Evolutionary conservation across 2,888 invertebrate genomes (phyloP).

Genomic region (Eumacrocentrus americanus): DNA sequence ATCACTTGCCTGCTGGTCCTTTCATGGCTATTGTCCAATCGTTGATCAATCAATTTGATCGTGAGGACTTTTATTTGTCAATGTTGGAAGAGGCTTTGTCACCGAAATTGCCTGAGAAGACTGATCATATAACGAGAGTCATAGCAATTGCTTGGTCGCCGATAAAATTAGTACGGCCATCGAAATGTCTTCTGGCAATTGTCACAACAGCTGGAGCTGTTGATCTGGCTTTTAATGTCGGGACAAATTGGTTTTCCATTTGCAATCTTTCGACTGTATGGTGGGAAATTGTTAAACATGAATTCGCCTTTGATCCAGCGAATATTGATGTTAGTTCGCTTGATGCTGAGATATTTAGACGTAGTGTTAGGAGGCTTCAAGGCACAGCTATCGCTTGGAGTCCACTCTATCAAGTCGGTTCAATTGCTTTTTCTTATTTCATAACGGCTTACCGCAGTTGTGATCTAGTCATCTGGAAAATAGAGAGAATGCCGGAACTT

Average conservation of each 20-base stretch:
- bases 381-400: slow-evolving; percentile 54
- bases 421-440: slow-evolving; percentile 46
- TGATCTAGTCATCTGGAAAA: slow-evolving; percentile 51
- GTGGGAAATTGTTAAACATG: slow-evolving; percentile 35
- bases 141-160: slow-evolving; percentile 52
- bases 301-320: slow-evolving; percentile 28
- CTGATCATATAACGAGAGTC: slow-evolving; percentile 42
- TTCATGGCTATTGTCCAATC: slow-evolving; percentile 37
- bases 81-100: slow-evolving; percentile 48
- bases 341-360: slow-evolving; percentile 25
- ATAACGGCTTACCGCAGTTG: slow-evolving; percentile 47
- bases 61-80: slow-evolving; percentile 47
- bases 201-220: slow-evolving; percentile 51
- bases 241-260: slow-evolving; percentile 48
- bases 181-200: slow-evolving; percentile 49
- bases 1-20: slow-evolving; percentile 42
- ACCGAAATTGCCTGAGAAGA: slow-evolving; percentile 45
- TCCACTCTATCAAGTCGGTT: slow-evolving; percentile 32
- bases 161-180: slow-evolving; percentile 43
- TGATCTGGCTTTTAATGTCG: slow-evolving; percentile 45
- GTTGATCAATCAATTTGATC: slow-evolving; percentile 42
- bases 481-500: slow-evolving; percentile 38
- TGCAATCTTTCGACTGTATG: slow-evolving; percentile 45
- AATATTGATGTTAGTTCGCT: slow-evolving; percentile 8
- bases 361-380: slow-evolving; percentile 41